Evolutionary conservation across 1,140 invertebrate genomes (phyloP), one percentile per base, ranked within the genome.

Genomic region (Tenebrio molitor): DNA sequence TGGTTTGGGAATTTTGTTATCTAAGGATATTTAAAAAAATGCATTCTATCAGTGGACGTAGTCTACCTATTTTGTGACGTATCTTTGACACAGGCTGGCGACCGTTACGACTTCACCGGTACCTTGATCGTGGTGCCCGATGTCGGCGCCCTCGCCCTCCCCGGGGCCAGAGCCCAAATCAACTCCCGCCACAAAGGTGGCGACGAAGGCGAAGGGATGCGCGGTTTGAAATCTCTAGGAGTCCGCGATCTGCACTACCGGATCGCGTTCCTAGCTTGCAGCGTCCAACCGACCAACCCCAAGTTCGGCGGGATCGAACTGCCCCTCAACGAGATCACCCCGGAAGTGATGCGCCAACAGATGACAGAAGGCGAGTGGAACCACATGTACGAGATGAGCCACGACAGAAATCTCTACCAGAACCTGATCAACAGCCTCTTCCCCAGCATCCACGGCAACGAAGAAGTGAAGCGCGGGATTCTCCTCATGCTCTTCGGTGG

Each of bases 71-170:
- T n/a, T n/a, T n/a, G n/a, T n/a, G n/a, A n/a, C n/a, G n/a, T n/a
- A n/a, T n/a, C n/a, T n/a, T n/a, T n/a, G n/a, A n/a, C n/a, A n/a
- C n/a, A n/a, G 84, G 89, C 89, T 36, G 89, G 89, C n/a, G 89
- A 91, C 80, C 86, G 95, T 50, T 98, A 97, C 82, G 97, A 99
- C 83, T 99, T 99, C 81, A 98, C 94, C 29, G 95, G 98, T 50
- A 97, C 97, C 0, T 85, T 99, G 3, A 99, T 99, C 80, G 97
- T 99, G 2, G 95, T 99, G 0, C 98, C 98, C 1, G 97, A 99
- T 87, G 94, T 99, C 1, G 91, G 92, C 3, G 90, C 91, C 2
- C 81, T 99, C 17, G 89, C 93, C n/a, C 81, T 93, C 58, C 94
- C 96, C 0, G 97, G 96, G 16, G 91, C 93, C 0, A 90, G 91